Evolutionary conservation across 2,113 vertebrate genomes (phyloP), one percentile per base, ranked within the genome.

Genomic region (Misgurnus mizolepis): DNA sequence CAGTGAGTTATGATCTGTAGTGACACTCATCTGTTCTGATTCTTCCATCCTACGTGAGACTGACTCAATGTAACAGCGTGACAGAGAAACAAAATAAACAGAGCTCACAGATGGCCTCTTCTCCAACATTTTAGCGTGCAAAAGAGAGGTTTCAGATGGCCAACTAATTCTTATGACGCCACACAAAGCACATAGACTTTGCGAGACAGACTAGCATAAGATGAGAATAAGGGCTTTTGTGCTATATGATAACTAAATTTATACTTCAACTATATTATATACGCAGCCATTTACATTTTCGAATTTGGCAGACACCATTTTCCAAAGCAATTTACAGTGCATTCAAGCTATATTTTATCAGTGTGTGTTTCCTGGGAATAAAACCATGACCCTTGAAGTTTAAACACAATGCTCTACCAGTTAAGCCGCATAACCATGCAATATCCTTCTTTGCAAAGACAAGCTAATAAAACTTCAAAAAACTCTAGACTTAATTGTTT

Each of bases 81-180:
- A 47, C 6, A 49, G 7, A 60, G 43, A 53, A 69, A 79, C 64
- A 66, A 83, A 60, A 78, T 64, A 60, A 79, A 70, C 65, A 72
- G 65, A 61, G 67, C 43, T 27, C 70, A 75, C 77, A 79, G 82
- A 83, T 83, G 82, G 77, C 58, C 22, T 64, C 58, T 64, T 45
- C 43, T 75, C 72, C 27, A 47, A 62, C 72, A 75, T 64, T 75
- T 62, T 45, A 61, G 56, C 72, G 64, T 49, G 41, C 41, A 7
- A 64, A 8, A 50, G 18, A 75, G 58, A 49, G 53, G 53, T 56
- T 72, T 72, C 40, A 12, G 53, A 58, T n/a, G 5, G 58, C 58
- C 72, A 75, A 49, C 18, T 45, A 34, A 62, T 27, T 75, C 58
- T 18, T 47, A 45, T 75, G 61, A 75, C 7, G 40, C 8, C 18